phyloP scores from a whole-genome alignment of 2,888 invertebrate species.

The Prionchulus punctatus region DNA sequence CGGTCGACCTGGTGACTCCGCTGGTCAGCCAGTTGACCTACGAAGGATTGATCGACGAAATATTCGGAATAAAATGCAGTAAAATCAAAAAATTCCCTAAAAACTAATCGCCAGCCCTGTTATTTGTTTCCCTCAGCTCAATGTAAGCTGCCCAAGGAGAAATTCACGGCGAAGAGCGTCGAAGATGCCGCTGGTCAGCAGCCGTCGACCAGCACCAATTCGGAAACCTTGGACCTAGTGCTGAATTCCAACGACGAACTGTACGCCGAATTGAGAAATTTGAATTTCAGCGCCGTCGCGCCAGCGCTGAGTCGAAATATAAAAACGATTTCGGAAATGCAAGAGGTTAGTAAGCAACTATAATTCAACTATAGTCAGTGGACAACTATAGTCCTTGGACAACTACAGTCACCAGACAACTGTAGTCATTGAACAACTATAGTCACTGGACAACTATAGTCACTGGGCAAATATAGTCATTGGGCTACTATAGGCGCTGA shows the following conservation, averaged over 20 bases:
- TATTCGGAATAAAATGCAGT: conserved; percentile 60
- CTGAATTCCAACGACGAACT: conserved; percentile 76
- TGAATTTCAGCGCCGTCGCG: conserved; percentile 78
- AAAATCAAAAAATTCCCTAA: background rate
- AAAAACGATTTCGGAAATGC: conserved; percentile 62
- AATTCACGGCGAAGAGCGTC: background rate
- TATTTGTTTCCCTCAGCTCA: background rate
- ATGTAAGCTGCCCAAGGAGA: background rate
- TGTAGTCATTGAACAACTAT: too few species aligned
- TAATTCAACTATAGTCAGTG: too few species aligned
- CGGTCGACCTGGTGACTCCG: conserved; percentile 75
- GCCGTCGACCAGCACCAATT: background rate
- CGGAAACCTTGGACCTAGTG: conserved; percentile 43
- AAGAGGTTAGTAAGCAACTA: conserved; percentile 45
- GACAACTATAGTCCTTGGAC: too few species aligned
- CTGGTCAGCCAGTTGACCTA: conserved; percentile 87
- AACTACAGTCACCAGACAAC: too few species aligned
- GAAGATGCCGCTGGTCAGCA: background rate
- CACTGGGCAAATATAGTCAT: too few species aligned
- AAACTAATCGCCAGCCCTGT: background rate
- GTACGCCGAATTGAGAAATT: conserved; percentile 72
- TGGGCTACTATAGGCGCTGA: too few species aligned
- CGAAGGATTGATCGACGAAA: conserved; percentile 88
- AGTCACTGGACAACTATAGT: too few species aligned
- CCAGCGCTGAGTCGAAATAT: conserved; percentile 67